Evolutionary conservation across 2,797 vertebrate genomes (phyloP).

Genomic region (Taenioides sp.): DNA sequence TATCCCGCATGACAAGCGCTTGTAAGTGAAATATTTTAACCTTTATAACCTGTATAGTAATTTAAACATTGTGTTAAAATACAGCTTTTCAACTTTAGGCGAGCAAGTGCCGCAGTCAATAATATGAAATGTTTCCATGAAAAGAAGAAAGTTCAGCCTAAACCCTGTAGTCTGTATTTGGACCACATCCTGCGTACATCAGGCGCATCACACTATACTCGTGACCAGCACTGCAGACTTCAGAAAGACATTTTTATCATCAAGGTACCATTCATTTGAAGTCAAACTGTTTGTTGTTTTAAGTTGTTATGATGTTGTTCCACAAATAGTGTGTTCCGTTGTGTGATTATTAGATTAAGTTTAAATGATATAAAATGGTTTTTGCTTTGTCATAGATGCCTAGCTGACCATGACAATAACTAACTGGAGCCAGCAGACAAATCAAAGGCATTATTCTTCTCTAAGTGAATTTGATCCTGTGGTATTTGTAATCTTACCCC

Average conservation of each 20-base stretch:
- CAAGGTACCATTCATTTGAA: slow-evolving; percentile 66
- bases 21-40: slow-evolving; percentile 71
- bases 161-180: slow-evolving; percentile 85
- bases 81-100: slow-evolving; percentile 57
- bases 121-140: slow-evolving; percentile 88
- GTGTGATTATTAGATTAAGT: background rate
- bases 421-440: background rate
- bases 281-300: background rate
- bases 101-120: slow-evolving; percentile 86
- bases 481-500: slow-evolving; percentile 5
- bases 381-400: background rate
- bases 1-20: slow-evolving; percentile 82
- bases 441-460: slow-evolving; percentile 5
- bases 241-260: slow-evolving; percentile 86
- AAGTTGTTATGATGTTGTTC: background rate
- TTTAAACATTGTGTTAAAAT: background rate
- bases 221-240: slow-evolving; percentile 79
- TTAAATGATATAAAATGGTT: background rate
- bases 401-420: background rate
- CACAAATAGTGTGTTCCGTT: background rate
- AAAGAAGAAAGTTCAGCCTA: slow-evolving; percentile 86
- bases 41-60: background rate
- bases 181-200: slow-evolving; percentile 87
- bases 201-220: slow-evolving; percentile 74
- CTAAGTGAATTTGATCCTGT: background rate